These are phyloP conservation scores for Cybosia mesomella DNA, from an alignment of 2,888 invertebrate species.

Conservation along the genomic window DNA sequence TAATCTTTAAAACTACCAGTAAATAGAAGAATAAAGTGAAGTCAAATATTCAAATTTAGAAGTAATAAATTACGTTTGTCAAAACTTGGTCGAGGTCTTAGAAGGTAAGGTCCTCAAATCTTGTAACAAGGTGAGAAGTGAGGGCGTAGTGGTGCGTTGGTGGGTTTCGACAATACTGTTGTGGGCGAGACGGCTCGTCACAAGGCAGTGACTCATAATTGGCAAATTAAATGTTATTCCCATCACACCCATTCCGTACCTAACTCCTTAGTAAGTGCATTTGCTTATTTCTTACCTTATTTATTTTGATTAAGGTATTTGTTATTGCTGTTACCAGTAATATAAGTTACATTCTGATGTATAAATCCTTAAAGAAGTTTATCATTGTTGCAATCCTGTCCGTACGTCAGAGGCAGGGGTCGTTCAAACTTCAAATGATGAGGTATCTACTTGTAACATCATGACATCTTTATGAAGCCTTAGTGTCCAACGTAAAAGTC, in stretches of 20 bases:
- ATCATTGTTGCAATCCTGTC: not conserved
- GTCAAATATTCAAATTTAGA: not conserved
- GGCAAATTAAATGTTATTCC: slow-evolving; percentile 44
- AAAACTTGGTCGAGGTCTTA: slow-evolving; percentile 58
- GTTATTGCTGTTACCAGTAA: not conserved
- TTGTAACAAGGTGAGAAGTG: slow-evolving; percentile 59
- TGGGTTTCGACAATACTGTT: slow-evolving; percentile 45
- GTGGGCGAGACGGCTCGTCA: slow-evolving; percentile 52
- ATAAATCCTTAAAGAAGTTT: not conserved
- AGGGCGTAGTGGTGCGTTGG: slow-evolving; percentile 56
- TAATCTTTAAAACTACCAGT: not conserved
- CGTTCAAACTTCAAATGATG: not conserved
- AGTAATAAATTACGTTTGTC: not conserved
- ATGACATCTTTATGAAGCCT: not conserved
- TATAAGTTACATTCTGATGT: not conserved
- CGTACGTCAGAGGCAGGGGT: slow-evolving; percentile 1
- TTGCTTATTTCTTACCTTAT: not conserved
- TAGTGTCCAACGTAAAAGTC: not conserved
- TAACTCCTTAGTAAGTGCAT: not conserved
- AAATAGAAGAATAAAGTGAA: not conserved
- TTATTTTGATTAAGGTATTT: not conserved
- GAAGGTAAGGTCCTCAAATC: slow-evolving; percentile 61
- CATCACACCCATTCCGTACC: slow-evolving; percentile 41
- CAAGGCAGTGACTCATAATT: slow-evolving; percentile 50
- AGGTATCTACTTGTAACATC: not conserved